Evolutionary conservation across 2,797 vertebrate species (phyloP), one percentile per base, ranked within the genome.

Genomic region (Choloepus didactylus): DNA sequence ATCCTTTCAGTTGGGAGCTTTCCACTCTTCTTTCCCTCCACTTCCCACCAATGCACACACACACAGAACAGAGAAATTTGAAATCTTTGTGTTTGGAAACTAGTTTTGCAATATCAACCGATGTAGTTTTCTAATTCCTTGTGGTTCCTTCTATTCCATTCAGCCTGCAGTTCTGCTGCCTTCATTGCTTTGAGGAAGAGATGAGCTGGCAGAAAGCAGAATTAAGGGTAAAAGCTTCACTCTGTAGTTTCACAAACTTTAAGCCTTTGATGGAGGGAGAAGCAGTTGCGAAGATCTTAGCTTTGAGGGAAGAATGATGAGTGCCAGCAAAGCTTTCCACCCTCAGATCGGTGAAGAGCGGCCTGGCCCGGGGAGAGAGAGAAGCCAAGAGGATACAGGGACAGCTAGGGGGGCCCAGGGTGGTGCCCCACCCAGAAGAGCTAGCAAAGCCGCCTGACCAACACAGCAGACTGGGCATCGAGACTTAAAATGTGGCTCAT

Each of bases 401-500:
- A 66, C 1, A 25, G 49, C 41, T 11, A 11, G 75, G 35, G 23
- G 19, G 18, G 64, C 29, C 11, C 9, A 2, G 31, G 46, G 27
- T 2, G 6, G 41, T 12, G 25, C 56, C 25, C 38, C 0, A 31
- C 9, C 12, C 23, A 19, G n/a, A 38, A 15, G 51, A 44, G 41
- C 41, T 6, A 44, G 51, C 51, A 15, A 54, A 54, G 14, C 51
- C 14, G 14, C 51, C 51, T n/a, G 41, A 4, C 51, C 31, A 46
- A 1, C 0, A 5, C 19, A 29, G 5, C 59, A 35, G 35, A 15
- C 14, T 6, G 9, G 41, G 72, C 12, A 8, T 0, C 1, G 23
- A 64, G 29, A 44, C 44, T 5, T 7, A 27, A 69, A 51, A 46
- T 5, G 2, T 54, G 5, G 38, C 69, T 29, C 0, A n/a, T 41